These are phyloP conservation scores for Ramphastos sulfuratus DNA, from an alignment of 2,113 vertebrate genomes.

Conservation along the genomic window DNA sequence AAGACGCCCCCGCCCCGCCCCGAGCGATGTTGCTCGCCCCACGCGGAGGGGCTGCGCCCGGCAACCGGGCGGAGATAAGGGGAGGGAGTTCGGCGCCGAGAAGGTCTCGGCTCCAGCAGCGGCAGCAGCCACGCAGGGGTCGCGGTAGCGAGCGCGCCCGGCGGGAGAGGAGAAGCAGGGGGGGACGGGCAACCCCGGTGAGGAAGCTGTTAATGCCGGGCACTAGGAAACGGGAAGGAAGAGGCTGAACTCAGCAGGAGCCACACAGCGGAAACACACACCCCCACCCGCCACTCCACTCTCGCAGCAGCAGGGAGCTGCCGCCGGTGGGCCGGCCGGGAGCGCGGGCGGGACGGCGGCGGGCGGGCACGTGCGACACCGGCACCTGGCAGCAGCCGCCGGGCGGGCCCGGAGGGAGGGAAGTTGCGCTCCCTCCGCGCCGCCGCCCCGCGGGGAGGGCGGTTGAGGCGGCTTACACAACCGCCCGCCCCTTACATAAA, in stretches of 20 bases:
- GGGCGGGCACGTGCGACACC: background rate
- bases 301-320: background rate
- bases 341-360: background rate
- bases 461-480: background rate
- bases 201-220: background rate
- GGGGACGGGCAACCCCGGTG: background rate
- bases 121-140: background rate
- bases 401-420: background rate
- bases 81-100: too few species aligned
- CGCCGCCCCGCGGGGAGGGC: background rate
- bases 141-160: too few species aligned
- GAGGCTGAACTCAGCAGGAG: background rate
- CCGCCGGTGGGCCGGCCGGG: background rate
- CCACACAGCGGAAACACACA: background rate
- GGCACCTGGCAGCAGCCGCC: background rate
- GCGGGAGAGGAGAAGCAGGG: too few species aligned
- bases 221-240: conserved; percentile 8
- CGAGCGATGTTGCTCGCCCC: background rate
- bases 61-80: background rate
- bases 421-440: too few species aligned
- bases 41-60: background rate
- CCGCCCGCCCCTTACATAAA: background rate
- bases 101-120: background rate
- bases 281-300: too few species aligned
- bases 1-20: background rate